These are phyloP conservation scores for Aurelia aurita complex sp. Pacific DNA, from an alignment of 30 jellyfish, hydroid and myxozoan species.

Conservation along the genomic window DNA sequence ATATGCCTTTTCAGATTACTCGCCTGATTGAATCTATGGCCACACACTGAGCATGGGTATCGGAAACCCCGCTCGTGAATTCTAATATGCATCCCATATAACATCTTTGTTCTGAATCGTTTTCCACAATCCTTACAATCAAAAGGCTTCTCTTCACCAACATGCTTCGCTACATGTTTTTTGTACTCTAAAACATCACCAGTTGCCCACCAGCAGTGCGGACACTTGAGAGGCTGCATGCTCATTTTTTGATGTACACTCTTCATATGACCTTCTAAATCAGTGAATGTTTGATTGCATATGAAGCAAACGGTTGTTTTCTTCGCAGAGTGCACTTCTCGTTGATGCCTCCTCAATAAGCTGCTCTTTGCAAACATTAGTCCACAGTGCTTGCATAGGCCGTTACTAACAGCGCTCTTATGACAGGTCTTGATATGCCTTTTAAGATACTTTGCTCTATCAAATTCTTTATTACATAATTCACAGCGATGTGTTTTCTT, in stretches of 20 bases:
- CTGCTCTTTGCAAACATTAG: neutral
- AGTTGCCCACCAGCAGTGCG: conserved; percentile 40
- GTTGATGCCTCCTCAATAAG: neutral
- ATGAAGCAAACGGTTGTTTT: neutral
- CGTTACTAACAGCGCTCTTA: neutral
- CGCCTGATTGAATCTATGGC: conserved; percentile 20
- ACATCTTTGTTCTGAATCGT: neutral
- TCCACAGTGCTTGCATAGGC: neutral
- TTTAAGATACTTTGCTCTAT: neutral
- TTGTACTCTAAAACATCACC: neutral
- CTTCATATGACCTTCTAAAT: conserved; percentile 22
- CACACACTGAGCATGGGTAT: neutral
- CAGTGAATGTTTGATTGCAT: conserved; percentile 1
- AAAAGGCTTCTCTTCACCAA: conserved; percentile 9
- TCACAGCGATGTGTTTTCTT: neutral
- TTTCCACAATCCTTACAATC: conserved; percentile 12
- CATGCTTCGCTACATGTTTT: conserved; percentile 22
- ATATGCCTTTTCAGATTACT: conserved; percentile 1
- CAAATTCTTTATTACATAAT: neutral
- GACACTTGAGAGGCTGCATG: conserved; percentile 7
- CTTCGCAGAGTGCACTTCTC: neutral
- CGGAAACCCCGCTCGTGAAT: neutral
- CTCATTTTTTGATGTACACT: conserved; percentile 16
- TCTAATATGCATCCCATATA: neutral
- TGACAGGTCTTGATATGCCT: conserved; percentile 2